Evolutionary conservation across 2,797 vertebrate species (phyloP).

Genomic region (Argentina silus): DNA sequence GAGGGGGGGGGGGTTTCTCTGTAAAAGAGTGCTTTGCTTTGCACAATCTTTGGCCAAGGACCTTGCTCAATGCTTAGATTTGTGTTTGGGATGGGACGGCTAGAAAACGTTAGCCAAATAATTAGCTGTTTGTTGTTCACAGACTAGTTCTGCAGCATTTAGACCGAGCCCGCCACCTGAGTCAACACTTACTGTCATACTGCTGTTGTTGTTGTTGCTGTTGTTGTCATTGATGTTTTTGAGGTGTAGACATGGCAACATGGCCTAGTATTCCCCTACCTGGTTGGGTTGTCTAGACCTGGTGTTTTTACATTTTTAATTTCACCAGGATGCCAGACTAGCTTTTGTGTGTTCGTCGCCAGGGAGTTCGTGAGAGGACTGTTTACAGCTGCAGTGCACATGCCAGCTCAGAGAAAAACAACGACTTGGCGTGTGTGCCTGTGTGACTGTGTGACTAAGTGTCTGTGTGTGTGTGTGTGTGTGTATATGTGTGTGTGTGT

Average conservation of each 20-base stretch:
- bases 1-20: not conserved
- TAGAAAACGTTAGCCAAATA: not conserved
- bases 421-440: not conserved
- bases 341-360: conserved; percentile 28
- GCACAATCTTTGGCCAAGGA: too few relatives aligned
- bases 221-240: not conserved
- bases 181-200: too few relatives aligned
- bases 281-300: conserved; percentile 12
- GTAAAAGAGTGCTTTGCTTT: not conserved
- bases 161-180: not conserved
- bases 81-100: too few relatives aligned
- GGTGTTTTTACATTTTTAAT: conserved; percentile 3
- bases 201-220: conserved; percentile 11
- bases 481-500: not conserved
- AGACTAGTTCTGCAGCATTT: not conserved
- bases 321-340: conserved; percentile 17
- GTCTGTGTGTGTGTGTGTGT: not conserved
- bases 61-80: too few relatives aligned
- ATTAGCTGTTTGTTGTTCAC: not conserved
- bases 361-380: conserved; percentile 24
- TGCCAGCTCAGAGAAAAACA: conserved; percentile 28
- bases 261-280: not conserved
- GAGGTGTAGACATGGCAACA: not conserved
- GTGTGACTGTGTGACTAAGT: not conserved
- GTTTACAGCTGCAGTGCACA: conserved; percentile 19